phyloP scores from a whole-genome alignment of 2,888 invertebrate species.

The Muscina levida region DNA sequence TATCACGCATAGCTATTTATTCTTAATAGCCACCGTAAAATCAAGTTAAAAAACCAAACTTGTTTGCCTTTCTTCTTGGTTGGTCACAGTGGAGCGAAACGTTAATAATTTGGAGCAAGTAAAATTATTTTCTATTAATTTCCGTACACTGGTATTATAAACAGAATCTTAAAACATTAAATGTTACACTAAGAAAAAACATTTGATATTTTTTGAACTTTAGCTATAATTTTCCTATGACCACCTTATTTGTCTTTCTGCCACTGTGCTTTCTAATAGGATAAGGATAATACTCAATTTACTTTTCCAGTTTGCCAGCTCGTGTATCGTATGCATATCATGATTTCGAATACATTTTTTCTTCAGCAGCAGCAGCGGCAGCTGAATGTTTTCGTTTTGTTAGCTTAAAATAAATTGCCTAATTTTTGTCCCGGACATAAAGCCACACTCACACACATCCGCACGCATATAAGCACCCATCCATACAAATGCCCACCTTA shows the following conservation, averaged over 20 bases:
- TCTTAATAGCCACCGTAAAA: slow-evolving; percentile 70
- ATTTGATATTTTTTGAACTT: too few relatives aligned
- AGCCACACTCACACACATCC: too few relatives aligned
- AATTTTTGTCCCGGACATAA: slow-evolving; percentile 44
- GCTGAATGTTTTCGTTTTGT: slow-evolving; percentile 27
- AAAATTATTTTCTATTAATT: too few relatives aligned
- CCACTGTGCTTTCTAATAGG: background rate
- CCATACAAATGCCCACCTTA: background rate
- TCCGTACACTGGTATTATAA: too few relatives aligned
- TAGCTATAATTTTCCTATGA: too few relatives aligned
- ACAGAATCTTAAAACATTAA: too few relatives aligned
- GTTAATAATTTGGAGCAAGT: too few relatives aligned
- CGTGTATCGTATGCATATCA: slow-evolving; percentile 62
- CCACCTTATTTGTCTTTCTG: too few relatives aligned
- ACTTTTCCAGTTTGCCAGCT: slow-evolving; percentile 21
- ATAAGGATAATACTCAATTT: slow-evolving; percentile 59
- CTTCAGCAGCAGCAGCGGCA: too few relatives aligned
- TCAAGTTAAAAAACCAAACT: slow-evolving; percentile 67
- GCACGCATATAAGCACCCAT: background rate
- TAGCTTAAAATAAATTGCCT: slow-evolving; percentile 55
- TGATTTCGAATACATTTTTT: slow-evolving; percentile 39
- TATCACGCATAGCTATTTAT: slow-evolving; percentile 76
- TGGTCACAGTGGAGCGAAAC: too few relatives aligned
- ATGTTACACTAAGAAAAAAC: too few relatives aligned
- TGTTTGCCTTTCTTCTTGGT: slow-evolving; percentile 17